Percentiles rank a stretch among this genome's conserved stretches.
Conservation (phyloP, 1,140 invertebrate species). For the Drosophila santomea region DNA sequence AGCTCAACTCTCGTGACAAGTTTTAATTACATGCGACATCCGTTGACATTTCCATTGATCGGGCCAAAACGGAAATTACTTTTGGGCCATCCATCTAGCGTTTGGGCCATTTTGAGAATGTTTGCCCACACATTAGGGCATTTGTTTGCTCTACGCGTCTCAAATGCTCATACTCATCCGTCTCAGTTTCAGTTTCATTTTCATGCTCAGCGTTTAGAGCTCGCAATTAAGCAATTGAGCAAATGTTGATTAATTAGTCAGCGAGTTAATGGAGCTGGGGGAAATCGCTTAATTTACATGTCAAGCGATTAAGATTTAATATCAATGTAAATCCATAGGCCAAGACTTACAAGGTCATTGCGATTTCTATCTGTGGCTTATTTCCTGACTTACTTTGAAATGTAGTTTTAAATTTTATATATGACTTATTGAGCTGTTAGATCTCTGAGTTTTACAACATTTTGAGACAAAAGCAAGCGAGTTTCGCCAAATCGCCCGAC, state of each 20-base stretch:
- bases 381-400: slow-evolving; percentile 8
- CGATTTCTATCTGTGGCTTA: neutral
- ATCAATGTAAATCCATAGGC: slow-evolving; percentile 6
- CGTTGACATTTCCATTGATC: slow-evolving; percentile 40
- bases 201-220: slow-evolving; percentile 1
- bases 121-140: slow-evolving; percentile 60
- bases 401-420: neutral
- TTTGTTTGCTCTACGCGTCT: slow-evolving; percentile 24
- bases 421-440: neutral
- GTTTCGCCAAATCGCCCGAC: slow-evolving; percentile 6
- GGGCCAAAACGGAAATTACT: slow-evolving; percentile 69
- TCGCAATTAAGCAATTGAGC: slow-evolving; percentile 64
- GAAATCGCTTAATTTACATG: slow-evolving; percentile 59
- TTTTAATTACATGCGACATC: slow-evolving; percentile 76
- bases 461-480: slow-evolving; percentile 13
- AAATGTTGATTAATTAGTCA: slow-evolving; percentile 73
- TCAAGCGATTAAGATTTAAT: slow-evolving; percentile 43
- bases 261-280: slow-evolving; percentile 49
- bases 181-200: slow-evolving; percentile 11
- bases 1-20: slow-evolving; percentile 63
- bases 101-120: slow-evolving; percentile 40
- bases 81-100: slow-evolving; percentile 40
- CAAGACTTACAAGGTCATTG: slow-evolving; percentile 23
- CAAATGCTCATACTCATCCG: neutral
- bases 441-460: neutral